These are phyloP conservation scores for Drosophila ercepeae DNA, from an alignment of 1,140 invertebrate species.

Conservation along the genomic window DNA sequence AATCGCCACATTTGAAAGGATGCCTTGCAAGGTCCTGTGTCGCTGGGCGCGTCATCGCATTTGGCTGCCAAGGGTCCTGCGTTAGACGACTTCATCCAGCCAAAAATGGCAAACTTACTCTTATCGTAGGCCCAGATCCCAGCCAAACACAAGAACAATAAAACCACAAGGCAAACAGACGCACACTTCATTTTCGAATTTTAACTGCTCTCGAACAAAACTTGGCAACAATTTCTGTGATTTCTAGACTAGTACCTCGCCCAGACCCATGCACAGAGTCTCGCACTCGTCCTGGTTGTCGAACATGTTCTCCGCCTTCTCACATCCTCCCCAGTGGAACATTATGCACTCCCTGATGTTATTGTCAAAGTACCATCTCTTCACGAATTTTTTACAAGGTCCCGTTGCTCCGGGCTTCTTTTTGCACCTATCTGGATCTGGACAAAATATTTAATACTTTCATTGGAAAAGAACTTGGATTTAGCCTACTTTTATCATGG, in stretches of 20 bases:
- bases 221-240: neutral
- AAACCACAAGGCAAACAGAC: neutral
- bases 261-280: neutral
- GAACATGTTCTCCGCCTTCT: neutral
- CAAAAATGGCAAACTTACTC: conserved; percentile 15
- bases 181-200: conserved; percentile 7
- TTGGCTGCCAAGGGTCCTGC: neutral
- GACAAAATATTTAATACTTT: neutral
- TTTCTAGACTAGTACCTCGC: neutral
- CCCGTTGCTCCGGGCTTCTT: neutral
- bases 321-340: conserved; percentile 10
- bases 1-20: conserved; percentile 46
- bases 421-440: neutral
- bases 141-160: neutral
- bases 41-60: conserved; percentile 33
- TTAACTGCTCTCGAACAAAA: too few species aligned
- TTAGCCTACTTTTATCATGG: neutral
- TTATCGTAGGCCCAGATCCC: conserved; percentile 7
- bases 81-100: neutral
- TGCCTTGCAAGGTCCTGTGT: conserved; percentile 42
- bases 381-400: neutral
- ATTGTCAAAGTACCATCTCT: neutral
- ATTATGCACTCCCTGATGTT: conserved; percentile 11
- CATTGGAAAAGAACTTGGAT: neutral
- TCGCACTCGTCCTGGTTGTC: neutral